Conservation (phyloP, 2,888 invertebrate genomes). For the Seira sanloemensis region DNA sequence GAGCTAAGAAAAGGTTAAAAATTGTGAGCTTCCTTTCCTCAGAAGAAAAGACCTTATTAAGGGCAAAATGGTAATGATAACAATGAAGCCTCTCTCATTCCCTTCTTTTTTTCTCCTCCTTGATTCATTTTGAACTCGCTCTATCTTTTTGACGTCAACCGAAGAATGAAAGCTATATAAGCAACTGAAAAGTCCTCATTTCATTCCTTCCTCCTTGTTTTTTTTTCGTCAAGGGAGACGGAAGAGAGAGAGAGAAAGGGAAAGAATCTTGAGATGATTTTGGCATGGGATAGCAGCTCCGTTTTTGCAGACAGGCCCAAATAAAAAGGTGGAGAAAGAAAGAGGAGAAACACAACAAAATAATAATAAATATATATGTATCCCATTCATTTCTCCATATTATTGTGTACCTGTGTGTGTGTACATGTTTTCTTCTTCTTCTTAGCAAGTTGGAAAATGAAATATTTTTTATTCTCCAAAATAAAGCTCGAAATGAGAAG, state of each 20-base stretch:
- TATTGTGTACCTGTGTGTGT: neutral
- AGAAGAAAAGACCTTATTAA: conserved; percentile 51
- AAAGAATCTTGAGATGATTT: neutral
- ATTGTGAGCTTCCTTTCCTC: too few species aligned
- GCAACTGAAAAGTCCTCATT: neutral
- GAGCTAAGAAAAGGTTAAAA: too few species aligned
- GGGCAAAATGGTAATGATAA: conserved; percentile 38
- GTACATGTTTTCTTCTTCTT: too few species aligned
- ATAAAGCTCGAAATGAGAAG: neutral
- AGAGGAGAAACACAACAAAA: neutral
- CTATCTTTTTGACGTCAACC: neutral
- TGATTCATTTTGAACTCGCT: neutral
- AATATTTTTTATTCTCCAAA: neutral
- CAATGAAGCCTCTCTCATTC: conserved; percentile 20
- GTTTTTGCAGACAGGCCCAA: neutral
- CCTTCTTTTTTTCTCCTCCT: conserved; percentile 25
- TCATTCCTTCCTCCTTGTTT: neutral
- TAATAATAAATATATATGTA: neutral
- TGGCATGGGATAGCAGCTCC: too few species aligned
- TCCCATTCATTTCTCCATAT: neutral
- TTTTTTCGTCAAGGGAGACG: neutral
- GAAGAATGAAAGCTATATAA: neutral
- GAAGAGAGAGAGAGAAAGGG: too few species aligned
- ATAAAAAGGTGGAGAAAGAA: neutral
- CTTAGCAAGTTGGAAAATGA: neutral